Evolutionary conservation across 2,888 invertebrate species (phyloP).

Genomic region (Leucozona laternaria): DNA sequence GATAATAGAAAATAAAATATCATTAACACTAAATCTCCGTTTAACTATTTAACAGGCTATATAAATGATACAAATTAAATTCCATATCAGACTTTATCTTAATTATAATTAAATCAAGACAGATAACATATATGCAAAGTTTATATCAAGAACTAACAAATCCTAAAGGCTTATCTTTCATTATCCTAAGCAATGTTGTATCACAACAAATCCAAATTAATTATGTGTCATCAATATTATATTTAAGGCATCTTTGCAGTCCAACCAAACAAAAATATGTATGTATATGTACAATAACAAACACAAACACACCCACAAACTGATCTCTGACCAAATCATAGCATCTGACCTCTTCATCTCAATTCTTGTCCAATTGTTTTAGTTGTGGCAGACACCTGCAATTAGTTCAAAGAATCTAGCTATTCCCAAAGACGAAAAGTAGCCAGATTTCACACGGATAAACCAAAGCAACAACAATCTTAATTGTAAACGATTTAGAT

Average conservation of each 20-base stretch:
- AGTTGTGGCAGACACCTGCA: conserved; percentile 71
- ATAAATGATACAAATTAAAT: conserved; percentile 12
- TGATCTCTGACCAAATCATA: neutral
- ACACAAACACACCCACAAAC: neutral
- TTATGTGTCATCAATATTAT: conserved; percentile 68
- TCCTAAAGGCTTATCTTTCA: conserved; percentile 42
- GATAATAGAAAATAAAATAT: conserved; percentile 37
- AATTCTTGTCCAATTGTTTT: conserved; percentile 44
- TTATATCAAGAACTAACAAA: conserved; percentile 37
- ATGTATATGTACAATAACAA: too few relatives aligned
- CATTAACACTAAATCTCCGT: conserved; percentile 8
- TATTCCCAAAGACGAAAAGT: conserved; percentile 44
- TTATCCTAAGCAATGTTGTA: conserved; percentile 58
- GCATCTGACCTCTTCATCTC: conserved; percentile 5
- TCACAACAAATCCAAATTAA: conserved; percentile 70
- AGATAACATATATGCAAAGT: conserved; percentile 12
- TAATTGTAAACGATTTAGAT: conserved; percentile 68
- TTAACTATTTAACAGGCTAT: neutral
- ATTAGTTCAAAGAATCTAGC: conserved; percentile 67
- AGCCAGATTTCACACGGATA: conserved; percentile 22
- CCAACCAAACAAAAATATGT: neutral
- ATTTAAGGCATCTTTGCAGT: conserved; percentile 19
- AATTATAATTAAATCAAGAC: conserved; percentile 24
- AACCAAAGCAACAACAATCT: conserved; percentile 54
- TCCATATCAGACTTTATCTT: conserved; percentile 10